Evolutionary conservation across 2,797 vertebrate genomes (phyloP).

Genomic region (Sarcophilus harrisii): DNA sequence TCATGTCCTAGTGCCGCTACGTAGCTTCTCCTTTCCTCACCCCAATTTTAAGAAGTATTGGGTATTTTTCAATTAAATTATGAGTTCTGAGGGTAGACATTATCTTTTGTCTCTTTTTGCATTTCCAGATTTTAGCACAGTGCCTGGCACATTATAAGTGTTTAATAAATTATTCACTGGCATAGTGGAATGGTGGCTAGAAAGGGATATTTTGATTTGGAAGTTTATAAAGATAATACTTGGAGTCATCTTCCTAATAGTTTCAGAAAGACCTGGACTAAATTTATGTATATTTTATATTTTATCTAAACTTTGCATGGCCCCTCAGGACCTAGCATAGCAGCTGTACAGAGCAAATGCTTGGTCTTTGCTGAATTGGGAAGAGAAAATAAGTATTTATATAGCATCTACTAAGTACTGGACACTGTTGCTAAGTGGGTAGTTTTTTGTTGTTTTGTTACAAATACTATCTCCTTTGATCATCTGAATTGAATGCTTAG

Average conservation of each 20-base stretch:
- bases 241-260: not conserved
- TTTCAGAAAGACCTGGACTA: not conserved
- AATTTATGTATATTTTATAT: not conserved
- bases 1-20: not conserved
- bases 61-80: not conserved
- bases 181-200: not conserved
- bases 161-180: not conserved
- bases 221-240: not conserved
- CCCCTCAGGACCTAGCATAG: not conserved
- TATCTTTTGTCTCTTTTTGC: not conserved
- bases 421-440: not conserved
- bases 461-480: not conserved
- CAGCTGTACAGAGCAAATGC: not conserved
- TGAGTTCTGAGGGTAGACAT: not conserved
- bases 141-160: not conserved
- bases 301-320: not conserved
- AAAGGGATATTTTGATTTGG: not conserved
- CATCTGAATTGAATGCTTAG: not conserved
- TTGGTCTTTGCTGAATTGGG: not conserved
- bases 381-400: not conserved
- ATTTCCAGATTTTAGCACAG: not conserved
- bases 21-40: not conserved
- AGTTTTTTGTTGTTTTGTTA: not conserved
- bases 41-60: not conserved
- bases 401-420: not conserved